phyloP scores from a whole-genome alignment of 2,888 invertebrate species.

The Ennomos fuscantarius region DNA sequence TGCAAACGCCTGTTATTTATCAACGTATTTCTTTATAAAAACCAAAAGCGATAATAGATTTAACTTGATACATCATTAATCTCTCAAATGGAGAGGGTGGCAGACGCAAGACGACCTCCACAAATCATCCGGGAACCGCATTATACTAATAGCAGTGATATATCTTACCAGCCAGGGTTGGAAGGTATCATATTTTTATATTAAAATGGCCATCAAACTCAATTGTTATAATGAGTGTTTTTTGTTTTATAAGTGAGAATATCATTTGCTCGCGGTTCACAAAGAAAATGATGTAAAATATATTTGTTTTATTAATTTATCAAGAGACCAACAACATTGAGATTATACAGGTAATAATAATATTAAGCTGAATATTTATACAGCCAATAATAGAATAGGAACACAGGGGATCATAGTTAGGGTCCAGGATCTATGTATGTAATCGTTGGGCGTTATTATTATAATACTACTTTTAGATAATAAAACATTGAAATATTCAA shows the following conservation, averaged over 20 bases:
- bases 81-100: constrained; percentile 8
- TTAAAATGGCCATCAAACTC: constrained; percentile 24
- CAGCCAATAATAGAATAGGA: too few relatives aligned
- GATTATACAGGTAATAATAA: too few relatives aligned
- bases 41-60: constrained; percentile 15
- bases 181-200: constrained; percentile 23
- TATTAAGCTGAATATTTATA: too few relatives aligned
- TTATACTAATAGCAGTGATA: constrained; percentile 31
- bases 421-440: too few relatives aligned
- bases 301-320: neutral
- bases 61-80: constrained; percentile 35
- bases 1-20: too few relatives aligned
- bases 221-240: constrained; percentile 6
- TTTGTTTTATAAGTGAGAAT: neutral
- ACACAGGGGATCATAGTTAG: too few relatives aligned
- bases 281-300: neutral
- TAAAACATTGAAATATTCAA: too few relatives aligned
- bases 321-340: too few relatives aligned
- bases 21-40: neutral
- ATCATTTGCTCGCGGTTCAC: neutral
- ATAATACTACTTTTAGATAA: too few relatives aligned
- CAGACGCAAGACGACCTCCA: constrained; percentile 21
- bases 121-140: constrained; percentile 34
- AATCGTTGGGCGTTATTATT: too few relatives aligned
- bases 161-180: constrained; percentile 20